Conservation (phyloP, 2,797 vertebrate genomes). For the Avahi laniger region DNA sequence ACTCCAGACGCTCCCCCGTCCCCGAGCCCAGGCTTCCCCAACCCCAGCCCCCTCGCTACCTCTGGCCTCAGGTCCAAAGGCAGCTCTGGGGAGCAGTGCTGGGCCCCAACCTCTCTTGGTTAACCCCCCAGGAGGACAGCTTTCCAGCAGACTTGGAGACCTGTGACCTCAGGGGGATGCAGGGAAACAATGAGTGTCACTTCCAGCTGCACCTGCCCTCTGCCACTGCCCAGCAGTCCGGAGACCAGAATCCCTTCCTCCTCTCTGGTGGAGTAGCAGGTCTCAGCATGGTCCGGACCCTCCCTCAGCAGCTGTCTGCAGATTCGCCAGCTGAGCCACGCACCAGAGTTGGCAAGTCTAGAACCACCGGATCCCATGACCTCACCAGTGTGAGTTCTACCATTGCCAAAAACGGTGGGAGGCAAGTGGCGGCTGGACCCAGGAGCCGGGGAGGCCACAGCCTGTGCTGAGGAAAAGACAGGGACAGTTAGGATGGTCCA, state of each 20-base stretch:
- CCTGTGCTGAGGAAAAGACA: constrained; percentile 16
- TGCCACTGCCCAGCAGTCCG: constrained; percentile 88
- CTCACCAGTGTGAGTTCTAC: constrained; percentile 99
- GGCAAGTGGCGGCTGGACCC: constrained; percentile 65
- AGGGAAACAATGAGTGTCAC: constrained; percentile 87
- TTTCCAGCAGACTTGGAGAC: neutral
- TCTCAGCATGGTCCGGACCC: fast-evolving
- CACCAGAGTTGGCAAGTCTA: constrained; percentile 99
- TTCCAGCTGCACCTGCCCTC: constrained; percentile 88
- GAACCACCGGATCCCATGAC: constrained; percentile 99
- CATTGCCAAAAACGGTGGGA: constrained; percentile 98
- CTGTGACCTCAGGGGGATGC: constrained; percentile 89
- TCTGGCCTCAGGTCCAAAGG: neutral
- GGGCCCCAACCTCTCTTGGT: neutral
- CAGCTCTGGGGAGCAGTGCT: neutral
- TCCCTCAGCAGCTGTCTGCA: neutral
- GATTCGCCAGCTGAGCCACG: constrained; percentile 77
- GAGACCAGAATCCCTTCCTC: neutral
- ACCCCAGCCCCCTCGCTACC: neutral
- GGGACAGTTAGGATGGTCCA: neutral
- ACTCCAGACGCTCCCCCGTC: neutral
- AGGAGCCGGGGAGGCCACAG: neutral
- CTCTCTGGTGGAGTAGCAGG: neutral
- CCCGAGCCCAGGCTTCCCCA: neutral
- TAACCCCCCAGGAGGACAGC: neutral